Base-by-base conservation (phyloP, 2,888 invertebrate genomes). In the Craniophora ligustri region DNA sequence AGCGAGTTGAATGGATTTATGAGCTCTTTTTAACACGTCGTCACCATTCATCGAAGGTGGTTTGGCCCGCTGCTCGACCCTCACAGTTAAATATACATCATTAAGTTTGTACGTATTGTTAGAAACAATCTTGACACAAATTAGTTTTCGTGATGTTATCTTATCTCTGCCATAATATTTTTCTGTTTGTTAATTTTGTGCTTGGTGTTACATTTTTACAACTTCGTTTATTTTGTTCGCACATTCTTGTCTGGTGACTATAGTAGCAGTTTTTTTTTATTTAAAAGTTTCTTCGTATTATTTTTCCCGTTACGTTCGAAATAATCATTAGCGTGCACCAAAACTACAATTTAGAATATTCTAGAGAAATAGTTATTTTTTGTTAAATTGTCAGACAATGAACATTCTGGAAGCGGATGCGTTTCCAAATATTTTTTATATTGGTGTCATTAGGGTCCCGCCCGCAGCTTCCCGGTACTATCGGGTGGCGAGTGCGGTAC, bases 401-500 rank as follows among this genome's bases (percentile, higher is more conserved):
- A 21, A 8, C 11, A 32, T 26, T 11, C 13, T 1, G 15, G 5
- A 18, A 14, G 21, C 57, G 66, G 49, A 57, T 50, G 41, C n/a
- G 38, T 4, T 23, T 11, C 15, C n/a, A 18, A 39, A 10, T 15
- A 16, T 44, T 31, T 50, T 18, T 46, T 39, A 13, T 13, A 7
- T 11, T 19, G 5, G 14, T 10, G 18, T 21, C 11, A 11, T 3
- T 8, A 6, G n/a, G 30, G 11, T 49, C 41, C 45, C 26, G 46
- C 46, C 48, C 45, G 28, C 50, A 66, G 42, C 4, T 66, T 63
- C 67, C 46, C 16, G 15, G 67, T 66, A 62, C 30, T 26, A 14
- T 16, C 21, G 26, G 26, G 13, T 11, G 39, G 35, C 13, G 39
- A n/a, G n/a, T 13, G 35, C 26, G 26, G 26, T 5, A 8, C n/a